Percentiles rank a stretch among this genome's conserved stretches.
Conservation (phyloP, 1,140 invertebrate species). For the Prorops nasuta region DNA sequence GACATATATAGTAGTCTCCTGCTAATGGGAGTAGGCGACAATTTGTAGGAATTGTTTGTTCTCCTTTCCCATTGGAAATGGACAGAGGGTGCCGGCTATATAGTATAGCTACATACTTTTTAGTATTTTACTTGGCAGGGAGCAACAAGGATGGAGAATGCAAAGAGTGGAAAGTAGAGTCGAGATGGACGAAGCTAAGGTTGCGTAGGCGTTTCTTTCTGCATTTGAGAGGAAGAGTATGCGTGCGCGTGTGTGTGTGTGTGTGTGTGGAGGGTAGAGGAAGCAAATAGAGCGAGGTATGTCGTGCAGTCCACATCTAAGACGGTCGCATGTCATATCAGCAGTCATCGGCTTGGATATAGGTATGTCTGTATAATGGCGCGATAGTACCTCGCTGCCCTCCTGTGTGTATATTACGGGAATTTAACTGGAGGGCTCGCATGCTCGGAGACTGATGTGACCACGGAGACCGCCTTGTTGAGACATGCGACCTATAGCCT, state of each 20-base stretch:
- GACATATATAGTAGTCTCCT: too few species aligned
- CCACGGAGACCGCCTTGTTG: slow-evolving; percentile 54
- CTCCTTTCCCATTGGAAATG: too few species aligned
- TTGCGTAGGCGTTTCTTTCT: neutral
- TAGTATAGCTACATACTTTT: too few species aligned
- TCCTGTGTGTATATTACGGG: slow-evolving; percentile 47
- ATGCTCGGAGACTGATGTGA: slow-evolving; percentile 58
- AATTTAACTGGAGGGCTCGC: slow-evolving; percentile 47
- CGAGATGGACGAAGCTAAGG: neutral
- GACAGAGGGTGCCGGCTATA: too few species aligned
- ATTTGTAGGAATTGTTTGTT: too few species aligned
- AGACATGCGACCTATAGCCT: slow-evolving; percentile 48
- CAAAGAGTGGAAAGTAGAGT: too few species aligned
- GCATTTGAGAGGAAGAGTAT: neutral
- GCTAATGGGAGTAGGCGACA: too few species aligned
- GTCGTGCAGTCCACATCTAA: slow-evolving; percentile 50
- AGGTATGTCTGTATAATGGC: slow-evolving; percentile 53
- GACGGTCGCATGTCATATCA: slow-evolving; percentile 58
- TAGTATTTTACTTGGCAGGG: too few species aligned
- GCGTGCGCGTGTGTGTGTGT: neutral
- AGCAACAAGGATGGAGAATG: too few species aligned
- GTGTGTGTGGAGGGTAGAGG: slow-evolving; percentile 3
- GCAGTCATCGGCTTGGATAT: slow-evolving; percentile 52
- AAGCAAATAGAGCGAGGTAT: slow-evolving; percentile 30
- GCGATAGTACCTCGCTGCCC: slow-evolving; percentile 43